These are phyloP conservation scores for Phoenoteleia sp. DNA, from an alignment of 2,888 invertebrate species.

Conservation along the genomic window DNA sequence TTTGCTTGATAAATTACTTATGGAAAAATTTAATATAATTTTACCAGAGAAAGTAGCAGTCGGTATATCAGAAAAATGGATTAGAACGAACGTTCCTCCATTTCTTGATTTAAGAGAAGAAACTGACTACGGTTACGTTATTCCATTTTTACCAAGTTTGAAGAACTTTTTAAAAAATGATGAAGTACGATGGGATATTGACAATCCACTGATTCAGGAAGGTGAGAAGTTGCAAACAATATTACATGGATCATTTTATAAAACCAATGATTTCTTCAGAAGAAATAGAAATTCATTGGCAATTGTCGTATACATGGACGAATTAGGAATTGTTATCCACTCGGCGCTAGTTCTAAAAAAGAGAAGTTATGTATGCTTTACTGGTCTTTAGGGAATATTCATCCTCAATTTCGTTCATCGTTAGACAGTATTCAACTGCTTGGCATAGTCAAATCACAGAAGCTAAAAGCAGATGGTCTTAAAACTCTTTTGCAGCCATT, in stretches of 20 bases:
- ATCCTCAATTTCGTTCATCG: conserved; percentile 57
- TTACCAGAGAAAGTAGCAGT: conserved; percentile 6
- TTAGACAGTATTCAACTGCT: conserved; percentile 63
- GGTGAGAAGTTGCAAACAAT: no score
- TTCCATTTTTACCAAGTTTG: conserved; percentile 67
- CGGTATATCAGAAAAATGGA: conserved; percentile 16
- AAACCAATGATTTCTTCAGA: no score
- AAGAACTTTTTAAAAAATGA: conserved; percentile 60
- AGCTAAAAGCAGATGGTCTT: conserved; percentile 59
- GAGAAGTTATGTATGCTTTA: conserved; percentile 38
- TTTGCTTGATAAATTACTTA: no score
- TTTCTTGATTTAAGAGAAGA: conserved; percentile 17
- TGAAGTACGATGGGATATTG: conserved; percentile 53
- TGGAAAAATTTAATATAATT: conserved; percentile 20
- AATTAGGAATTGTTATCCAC: no score
- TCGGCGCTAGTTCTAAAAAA: no score
- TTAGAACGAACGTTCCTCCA: neutral
- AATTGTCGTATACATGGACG: no score
- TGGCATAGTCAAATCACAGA: conserved; percentile 48
- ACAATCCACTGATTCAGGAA: no score
- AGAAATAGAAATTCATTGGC: no score
- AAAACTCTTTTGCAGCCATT: conserved; percentile 68
- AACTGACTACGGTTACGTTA: conserved; percentile 54
- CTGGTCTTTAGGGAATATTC: conserved; percentile 42
- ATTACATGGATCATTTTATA: no score